Base-by-base conservation (phyloP, 1,140 invertebrate species). In the Pteromalus puparum region DNA sequence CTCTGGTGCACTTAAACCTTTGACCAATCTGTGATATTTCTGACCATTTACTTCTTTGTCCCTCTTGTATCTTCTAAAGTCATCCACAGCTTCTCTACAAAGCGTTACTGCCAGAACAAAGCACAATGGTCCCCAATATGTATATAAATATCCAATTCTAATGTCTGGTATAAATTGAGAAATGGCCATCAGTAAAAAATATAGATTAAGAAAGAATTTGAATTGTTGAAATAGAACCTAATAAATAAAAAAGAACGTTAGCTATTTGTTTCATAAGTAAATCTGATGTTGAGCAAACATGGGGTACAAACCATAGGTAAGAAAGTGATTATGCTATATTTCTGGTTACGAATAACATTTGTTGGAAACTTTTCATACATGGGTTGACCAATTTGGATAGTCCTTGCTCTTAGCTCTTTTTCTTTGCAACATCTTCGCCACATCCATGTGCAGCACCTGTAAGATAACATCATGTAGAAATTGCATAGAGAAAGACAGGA, bases 241-340 rank as follows among this genome's bases (percentile, higher is more conserved):
- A 94, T 97, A 88, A 94, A 94, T 87, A 38, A 30, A 79, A 68
- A 3, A 38, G 34, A 34, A 77, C n/a, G 24, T 68, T 30, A 10
- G 34, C 68, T 46, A 4, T 30, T 21, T 81, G 26, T 48, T 73
- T 34, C 21, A 38, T 5, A 42, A 30, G 15, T 12, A 0, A 42
- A 24, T 42, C n/a, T 76, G 5, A 0, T 75, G 42, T 76, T 77
- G 2, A 24, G 13, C 7, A 28, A 70, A 70, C 21, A 74, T 65
- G 30, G n/a, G 30, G 12, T 74, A 88, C 92, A 91, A 93, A 99
- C 99, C 94, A 99, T 91, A 75, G 99, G 99, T 90, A 99, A 95
- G 94, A 99, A 99, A 90, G 98, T 98, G 86, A 99, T 95, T 87
- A 99, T 95, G 93, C 98, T 99, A 93, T 99, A 99, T 95, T 99